A percentile compares a stretch with the other conserved stretches of the same genome.
These are phyloP conservation scores for Pecten maximus DNA, from an alignment of 2,888 invertebrate species.

Conservation along the genomic window DNA sequence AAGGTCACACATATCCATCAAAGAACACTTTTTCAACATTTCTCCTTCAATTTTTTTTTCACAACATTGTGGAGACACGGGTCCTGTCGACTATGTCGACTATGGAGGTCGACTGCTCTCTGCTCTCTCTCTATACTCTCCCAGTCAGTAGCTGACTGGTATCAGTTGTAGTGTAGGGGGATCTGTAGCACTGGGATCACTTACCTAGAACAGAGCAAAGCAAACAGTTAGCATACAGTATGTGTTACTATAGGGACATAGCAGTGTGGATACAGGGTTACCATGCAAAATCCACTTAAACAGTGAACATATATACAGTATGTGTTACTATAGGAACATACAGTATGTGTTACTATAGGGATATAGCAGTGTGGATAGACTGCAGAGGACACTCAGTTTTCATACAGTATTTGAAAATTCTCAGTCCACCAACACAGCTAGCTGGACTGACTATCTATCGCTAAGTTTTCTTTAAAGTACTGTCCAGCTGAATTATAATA, in stretches of 20 bases:
- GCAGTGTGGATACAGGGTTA: no score
- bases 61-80: slow-evolving; percentile 1
- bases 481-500: no score
- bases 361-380: no score
- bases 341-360: not conserved
- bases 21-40: not conserved
- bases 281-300: no score
- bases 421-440: no score
- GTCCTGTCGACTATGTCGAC: not conserved
- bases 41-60: not conserved
- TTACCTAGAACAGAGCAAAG: slow-evolving; percentile 8
- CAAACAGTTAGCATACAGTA: slow-evolving; percentile 23
- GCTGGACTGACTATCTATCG: no score
- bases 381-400: no score
- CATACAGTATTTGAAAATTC: no score
- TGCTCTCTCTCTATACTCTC: not conserved
- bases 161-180: not conserved
- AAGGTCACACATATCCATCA: slow-evolving; percentile 29
- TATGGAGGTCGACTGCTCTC: not conserved
- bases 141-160: not conserved
- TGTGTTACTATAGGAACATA: not conserved
- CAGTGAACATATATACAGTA: no score
- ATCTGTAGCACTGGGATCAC: not conserved
- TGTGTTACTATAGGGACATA: no score
- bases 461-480: no score